These are phyloP conservation scores for Melipona bicolor DNA, from an alignment of 2,888 invertebrate genomes.

Conservation along the genomic window DNA sequence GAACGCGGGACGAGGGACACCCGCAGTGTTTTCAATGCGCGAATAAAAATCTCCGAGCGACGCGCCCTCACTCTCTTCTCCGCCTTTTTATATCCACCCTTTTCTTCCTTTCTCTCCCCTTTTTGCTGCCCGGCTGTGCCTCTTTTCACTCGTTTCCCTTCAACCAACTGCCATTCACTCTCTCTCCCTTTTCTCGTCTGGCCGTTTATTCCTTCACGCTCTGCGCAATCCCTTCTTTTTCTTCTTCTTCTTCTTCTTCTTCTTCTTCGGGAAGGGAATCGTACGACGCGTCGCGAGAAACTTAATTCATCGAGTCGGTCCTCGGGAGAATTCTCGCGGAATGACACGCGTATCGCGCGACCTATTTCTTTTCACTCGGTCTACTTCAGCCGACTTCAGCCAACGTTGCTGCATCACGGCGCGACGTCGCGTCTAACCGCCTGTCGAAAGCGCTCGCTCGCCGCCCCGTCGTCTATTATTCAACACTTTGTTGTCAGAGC, in stretches of 20 bases:
- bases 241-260: neutral
- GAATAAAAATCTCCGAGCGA: slow-evolving; percentile 59
- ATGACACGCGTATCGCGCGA: slow-evolving; percentile 56
- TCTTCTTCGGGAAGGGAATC: neutral
- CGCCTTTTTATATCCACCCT: neutral
- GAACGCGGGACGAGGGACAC: slow-evolving; percentile 44
- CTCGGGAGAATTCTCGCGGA: slow-evolving; percentile 57
- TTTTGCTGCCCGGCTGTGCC: neutral
- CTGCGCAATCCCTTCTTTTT: neutral
- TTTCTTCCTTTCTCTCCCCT: neutral
- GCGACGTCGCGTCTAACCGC: neutral
- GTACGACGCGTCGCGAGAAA: slow-evolving; percentile 13
- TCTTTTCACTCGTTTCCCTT: neutral
- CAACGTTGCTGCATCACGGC: slow-evolving; percentile 14
- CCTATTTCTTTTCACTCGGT: slow-evolving; percentile 53
- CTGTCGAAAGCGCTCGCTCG: neutral
- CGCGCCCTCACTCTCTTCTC: neutral
- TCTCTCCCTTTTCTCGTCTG: too few relatives aligned
- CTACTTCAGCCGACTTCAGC: slow-evolving; percentile 3
- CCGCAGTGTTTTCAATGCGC: slow-evolving; percentile 46
- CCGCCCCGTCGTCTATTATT: too few relatives aligned
- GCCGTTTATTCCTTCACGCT: neutral
- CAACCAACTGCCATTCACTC: slow-evolving; percentile 3
- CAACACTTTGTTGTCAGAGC: too few relatives aligned
- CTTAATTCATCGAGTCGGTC: slow-evolving; percentile 54